phyloP scores from a whole-genome alignment of 37 sponge, comb jelly and placozoan species.

The Chondrosia reniformis region DNA sequence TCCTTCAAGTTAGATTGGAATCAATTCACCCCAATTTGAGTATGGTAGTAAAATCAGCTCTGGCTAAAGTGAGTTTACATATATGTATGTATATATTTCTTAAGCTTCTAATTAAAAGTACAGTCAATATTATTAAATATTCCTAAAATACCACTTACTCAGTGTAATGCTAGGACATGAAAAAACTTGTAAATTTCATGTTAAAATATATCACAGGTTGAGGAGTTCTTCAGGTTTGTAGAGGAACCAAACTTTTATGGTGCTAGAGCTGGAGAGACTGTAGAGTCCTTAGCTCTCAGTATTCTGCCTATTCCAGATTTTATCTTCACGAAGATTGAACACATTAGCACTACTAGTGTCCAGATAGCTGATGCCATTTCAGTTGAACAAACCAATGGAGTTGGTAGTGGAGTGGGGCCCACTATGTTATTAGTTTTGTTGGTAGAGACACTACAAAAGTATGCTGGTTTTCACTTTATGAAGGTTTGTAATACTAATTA shows the following conservation, averaged over 20 bases:
- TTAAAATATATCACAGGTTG: no score
- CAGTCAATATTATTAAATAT: no score
- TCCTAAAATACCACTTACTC: no score
- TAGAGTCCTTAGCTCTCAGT: slow-evolving; percentile 49
- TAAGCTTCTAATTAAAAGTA: no score
- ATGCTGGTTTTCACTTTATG: background rate
- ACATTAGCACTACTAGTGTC: background rate
- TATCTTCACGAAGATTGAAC: background rate
- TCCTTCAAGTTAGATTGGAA: slow-evolving; percentile 29
- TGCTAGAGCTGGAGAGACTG: slow-evolving; percentile 12
- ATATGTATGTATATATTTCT: no score
- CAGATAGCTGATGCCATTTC: background rate
- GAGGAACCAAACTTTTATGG: slow-evolving; percentile 45
- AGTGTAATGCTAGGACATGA: no score
- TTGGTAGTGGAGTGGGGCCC: background rate
- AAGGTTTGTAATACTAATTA: no score
- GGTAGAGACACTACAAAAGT: background rate
- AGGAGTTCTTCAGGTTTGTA: slow-evolving; percentile 14
- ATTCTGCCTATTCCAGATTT: slow-evolving; percentile 32
- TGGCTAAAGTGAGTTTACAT: slow-evolving; percentile 56
- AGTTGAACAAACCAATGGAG: background rate
- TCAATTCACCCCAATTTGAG: slow-evolving; percentile 66
- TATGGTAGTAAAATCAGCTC: slow-evolving; percentile 32
- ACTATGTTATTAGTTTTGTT: background rate
- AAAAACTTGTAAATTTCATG: no score